Conservation (phyloP, 1,140 invertebrate species). For the Drosophila eugracilis region DNA sequence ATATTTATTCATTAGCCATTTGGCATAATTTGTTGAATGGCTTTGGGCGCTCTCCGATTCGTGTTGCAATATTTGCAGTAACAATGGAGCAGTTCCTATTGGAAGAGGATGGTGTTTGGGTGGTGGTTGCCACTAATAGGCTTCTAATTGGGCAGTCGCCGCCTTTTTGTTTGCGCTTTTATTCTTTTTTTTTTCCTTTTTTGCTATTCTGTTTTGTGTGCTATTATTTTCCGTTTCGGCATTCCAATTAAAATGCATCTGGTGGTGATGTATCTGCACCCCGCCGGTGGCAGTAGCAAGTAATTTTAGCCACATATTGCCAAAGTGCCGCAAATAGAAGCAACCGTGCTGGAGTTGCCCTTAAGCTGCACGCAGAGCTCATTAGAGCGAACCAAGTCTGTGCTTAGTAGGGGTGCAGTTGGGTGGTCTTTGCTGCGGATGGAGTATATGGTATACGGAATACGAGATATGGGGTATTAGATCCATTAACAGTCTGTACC, state of each 20-base stretch:
- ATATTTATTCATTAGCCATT: conserved; percentile 79
- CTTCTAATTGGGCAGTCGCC: conserved; percentile 65
- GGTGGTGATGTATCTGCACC: conserved; percentile 45
- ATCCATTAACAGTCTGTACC: conserved; percentile 46
- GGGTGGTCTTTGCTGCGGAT: not conserved
- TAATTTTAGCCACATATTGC: conserved; percentile 68
- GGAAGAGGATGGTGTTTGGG: not conserved
- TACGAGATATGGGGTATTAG: conserved; percentile 18
- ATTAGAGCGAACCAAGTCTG: conserved; percentile 53
- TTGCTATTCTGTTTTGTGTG: too few species aligned
- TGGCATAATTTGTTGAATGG: conserved; percentile 56
- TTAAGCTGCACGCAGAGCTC: conserved; percentile 49
- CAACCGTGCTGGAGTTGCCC: conserved; percentile 27
- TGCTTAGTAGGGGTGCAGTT: conserved; percentile 22
- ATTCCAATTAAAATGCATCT: conserved; percentile 77
- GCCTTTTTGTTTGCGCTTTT: conserved; percentile 25
- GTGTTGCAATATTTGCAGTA: conserved; percentile 41
- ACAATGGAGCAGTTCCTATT: conserved; percentile 18
- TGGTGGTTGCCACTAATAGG: conserved; percentile 58
- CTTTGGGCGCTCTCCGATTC: conserved; percentile 37
- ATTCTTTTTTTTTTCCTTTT: not conserved
- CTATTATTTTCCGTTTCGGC: conserved; percentile 42
- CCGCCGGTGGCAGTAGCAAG: conserved; percentile 54
- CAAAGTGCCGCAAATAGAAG: conserved; percentile 36
- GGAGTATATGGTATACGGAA: not conserved